Evolutionary conservation across 2,113 vertebrate species (phyloP).

Genomic region (Phyllostomus discolor): DNA sequence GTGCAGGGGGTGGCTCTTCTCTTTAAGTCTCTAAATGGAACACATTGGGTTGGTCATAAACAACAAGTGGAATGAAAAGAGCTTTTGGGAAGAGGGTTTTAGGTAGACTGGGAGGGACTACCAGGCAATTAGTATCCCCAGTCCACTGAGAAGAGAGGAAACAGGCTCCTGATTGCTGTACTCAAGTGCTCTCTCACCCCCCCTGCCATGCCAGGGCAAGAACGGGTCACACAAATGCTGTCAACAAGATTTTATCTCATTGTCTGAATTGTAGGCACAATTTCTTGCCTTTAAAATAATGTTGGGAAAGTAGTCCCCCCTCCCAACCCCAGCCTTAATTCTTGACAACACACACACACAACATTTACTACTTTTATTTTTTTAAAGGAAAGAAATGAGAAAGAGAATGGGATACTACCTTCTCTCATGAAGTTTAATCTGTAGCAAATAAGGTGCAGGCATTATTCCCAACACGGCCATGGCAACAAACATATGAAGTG

Average conservation of each 20-base stretch:
- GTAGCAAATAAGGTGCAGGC: not conserved
- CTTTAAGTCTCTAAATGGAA: constrained; percentile 38
- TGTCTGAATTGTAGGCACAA: constrained; percentile 21
- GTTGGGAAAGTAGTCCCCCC: not conserved
- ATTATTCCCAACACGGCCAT: not conserved
- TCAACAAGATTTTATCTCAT: not conserved
- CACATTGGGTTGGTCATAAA: constrained; percentile 22
- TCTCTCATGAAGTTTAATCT: not conserved
- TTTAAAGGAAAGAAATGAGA: not conserved
- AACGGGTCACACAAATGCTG: constrained; percentile 50
- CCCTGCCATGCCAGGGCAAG: constrained; percentile 50
- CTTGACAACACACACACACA: not conserved
- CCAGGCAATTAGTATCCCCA: constrained; percentile 43
- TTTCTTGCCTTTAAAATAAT: constrained; percentile 24
- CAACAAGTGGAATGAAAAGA: constrained; percentile 39
- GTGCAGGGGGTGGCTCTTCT: not conserved
- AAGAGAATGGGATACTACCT: not conserved
- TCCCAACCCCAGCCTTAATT: not conserved
- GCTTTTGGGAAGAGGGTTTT: constrained; percentile 2
- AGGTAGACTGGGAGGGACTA: not conserved
- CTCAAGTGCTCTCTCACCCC: constrained; percentile 50
- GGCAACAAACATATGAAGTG: not conserved
- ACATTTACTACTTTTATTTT: too few relatives aligned
- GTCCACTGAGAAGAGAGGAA: constrained; percentile 28
- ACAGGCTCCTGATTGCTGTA: constrained; percentile 45